Conservation (phyloP, 2,797 vertebrate species). For the Argyrosomus regius region DNA sequence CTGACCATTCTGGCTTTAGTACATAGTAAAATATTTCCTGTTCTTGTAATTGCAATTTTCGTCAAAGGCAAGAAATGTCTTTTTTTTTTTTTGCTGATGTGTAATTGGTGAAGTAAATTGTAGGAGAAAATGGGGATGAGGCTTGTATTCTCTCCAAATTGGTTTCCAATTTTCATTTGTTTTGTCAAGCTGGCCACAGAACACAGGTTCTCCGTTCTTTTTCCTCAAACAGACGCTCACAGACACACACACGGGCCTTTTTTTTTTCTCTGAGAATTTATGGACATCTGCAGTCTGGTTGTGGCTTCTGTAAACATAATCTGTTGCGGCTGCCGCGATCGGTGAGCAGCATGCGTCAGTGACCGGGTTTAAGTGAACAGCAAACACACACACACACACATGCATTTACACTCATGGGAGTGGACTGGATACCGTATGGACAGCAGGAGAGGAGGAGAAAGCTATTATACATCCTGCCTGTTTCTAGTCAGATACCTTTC, state of each 20-base stretch:
- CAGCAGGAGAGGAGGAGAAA: conserved; percentile 63
- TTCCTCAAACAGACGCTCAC: conserved; percentile 10
- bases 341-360: conserved; percentile 52
- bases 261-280: conserved; percentile 34
- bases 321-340: conserved; percentile 56
- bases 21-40: conserved; percentile 38
- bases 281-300: conserved; percentile 65
- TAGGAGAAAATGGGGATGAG: conserved; percentile 59
- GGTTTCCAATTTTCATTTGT: conserved; percentile 70
- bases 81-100: conserved; percentile 42
- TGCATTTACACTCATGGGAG: conserved; percentile 22
- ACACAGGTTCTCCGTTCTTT: conserved; percentile 46
- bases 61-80: conserved; percentile 52
- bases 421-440: conserved; percentile 41
- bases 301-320: conserved; percentile 68
- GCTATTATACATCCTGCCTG: conserved; percentile 55
- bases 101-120: conserved; percentile 70
- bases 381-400: conserved; percentile 51
- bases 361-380: conserved; percentile 53
- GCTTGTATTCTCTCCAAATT: conserved; percentile 66
- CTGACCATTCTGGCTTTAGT: conserved; percentile 31
- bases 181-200: conserved; percentile 64
- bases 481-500: conserved; percentile 55
- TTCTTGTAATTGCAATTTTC: conserved; percentile 50
- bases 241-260: conserved; percentile 13